Base-by-base conservation (phyloP, 2,888 invertebrate species). In the Odontothrips loti region DNA sequence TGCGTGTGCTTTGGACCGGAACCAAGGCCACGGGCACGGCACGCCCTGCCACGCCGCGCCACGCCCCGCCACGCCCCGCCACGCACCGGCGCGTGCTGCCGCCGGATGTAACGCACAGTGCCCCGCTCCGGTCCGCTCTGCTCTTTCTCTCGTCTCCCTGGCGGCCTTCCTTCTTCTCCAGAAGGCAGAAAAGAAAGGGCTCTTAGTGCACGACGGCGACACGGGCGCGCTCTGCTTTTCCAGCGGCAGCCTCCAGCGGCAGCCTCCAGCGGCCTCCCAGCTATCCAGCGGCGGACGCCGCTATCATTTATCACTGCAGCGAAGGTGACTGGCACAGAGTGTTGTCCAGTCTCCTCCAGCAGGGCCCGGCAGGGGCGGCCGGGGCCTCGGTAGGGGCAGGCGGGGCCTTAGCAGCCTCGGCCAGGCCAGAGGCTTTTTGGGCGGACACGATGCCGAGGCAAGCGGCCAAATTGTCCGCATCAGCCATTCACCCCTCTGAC, bases 101-200 rank as follows among this genome's bases (percentile, higher is more conserved):
- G 27, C 68, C 68, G 68, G 68, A 75, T 75, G 68, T 75, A 27
- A 75, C 68, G 68, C 68, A 75, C 58, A 58, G 58, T 17, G 20
- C n/a, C 51, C 58, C n/a, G 20, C n/a, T n/a, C 6, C 58, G 17
- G 20, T 17, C 58, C n/a, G 20, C 6, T 15, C n/a, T 15, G 17
- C 58, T 17, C 58, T 58, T 6, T 58, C 58, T 11, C 15, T 3
- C n/a, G 20, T 58, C 58, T 8, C 58, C n/a, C 15, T 6, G 3
- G 34, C 34, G 34, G 34, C 34, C 34, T 43, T 15, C 15, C 58
- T 58, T 6, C n/a, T n/a, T 58, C 20, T 51, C 51, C 51, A 17
- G 17, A 4, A 43, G 34, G 34, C 34, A 43, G 34, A 6, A 43
- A 43, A 43, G 34, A 43, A 43, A 43, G 34, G 34, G 34, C 34